Base-by-base conservation (phyloP, 1,140 invertebrate species). In the Bombus confusus region DNA sequence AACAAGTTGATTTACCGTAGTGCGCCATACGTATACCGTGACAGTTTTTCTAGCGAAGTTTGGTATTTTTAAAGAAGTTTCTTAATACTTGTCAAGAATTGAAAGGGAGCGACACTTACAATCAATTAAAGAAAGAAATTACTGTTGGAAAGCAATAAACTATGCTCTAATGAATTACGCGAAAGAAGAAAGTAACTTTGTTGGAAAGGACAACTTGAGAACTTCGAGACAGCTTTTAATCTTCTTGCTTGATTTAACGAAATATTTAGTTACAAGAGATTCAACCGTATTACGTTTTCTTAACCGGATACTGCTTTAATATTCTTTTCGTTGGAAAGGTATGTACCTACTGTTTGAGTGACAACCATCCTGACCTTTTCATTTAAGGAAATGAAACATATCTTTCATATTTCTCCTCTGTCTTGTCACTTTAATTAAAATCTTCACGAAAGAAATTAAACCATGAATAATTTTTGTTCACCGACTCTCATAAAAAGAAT, bases 251-350 rank as follows among this genome's bases (percentile, higher is more conserved):
- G 34, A 64, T 78, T 41, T 64, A 78, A 64, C 57, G 59, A 78
- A 78, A 78, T 75, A 52, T 75, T 75, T 75, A 75, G 73, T 78
- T 41, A 34, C 75, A 41, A 62, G 59, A n/a, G n/a, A 62, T 66
- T 41, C 28, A 25, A 15, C 31, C 37, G 52, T 76, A 37, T 25
- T 59, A 13, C 39, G 39, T 41, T 73, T 39, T 41, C 37, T 76
- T 59, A 59, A 59, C 22, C 15, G 15, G 12, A 39, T 71, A 28
- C 10, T 12, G 39, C 13, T 72, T 72, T n/a, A 25, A n/a, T 72
- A 74, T 77, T 77, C 18, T 76, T 59, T 43, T 15, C 43, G 25
- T 34, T 34, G 6, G 25, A 2, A 2, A 25, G 4, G 3, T 52
- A n/a, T 74, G 68, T 71, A 71, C 9, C 25, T 37, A 68, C 34